Percentiles rank a stretch among this genome's conserved stretches.
Conservation (phyloP, 2,888 invertebrate genomes). For the Monopis laevigella region DNA sequence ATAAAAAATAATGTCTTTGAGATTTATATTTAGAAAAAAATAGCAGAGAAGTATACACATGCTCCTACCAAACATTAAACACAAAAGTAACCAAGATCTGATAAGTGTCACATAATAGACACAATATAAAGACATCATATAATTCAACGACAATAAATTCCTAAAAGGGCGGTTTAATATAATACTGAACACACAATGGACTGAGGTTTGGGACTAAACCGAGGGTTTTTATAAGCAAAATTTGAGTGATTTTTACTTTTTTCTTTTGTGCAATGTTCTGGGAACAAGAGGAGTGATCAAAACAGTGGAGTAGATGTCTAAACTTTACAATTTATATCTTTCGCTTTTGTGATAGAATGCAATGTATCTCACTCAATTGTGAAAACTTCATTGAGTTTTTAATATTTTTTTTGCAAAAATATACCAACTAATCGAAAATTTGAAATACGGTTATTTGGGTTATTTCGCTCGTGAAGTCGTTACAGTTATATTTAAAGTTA, state of each 20-base stretch:
- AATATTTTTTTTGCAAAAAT: too few species aligned
- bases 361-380: too few species aligned
- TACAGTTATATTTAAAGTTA: too few species aligned
- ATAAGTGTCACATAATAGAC: slow-evolving; percentile 57
- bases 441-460: too few species aligned
- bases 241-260: slow-evolving; percentile 34
- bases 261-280: slow-evolving; percentile 44
- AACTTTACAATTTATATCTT: slow-evolving; percentile 18
- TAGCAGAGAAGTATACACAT: too few species aligned
- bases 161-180: slow-evolving; percentile 54
- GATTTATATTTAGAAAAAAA: too few species aligned
- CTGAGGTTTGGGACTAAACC: slow-evolving; percentile 41
- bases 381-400: too few species aligned
- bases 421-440: too few species aligned
- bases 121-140: slow-evolving; percentile 65
- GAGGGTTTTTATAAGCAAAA: slow-evolving; percentile 33
- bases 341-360: too few species aligned
- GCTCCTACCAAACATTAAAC: slow-evolving; percentile 4
- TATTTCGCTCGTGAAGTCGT: too few species aligned
- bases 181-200: slow-evolving; percentile 41
- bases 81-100: slow-evolving; percentile 35
- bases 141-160: slow-evolving; percentile 61
- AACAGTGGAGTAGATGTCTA: slow-evolving; percentile 28
- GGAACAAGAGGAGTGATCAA: slow-evolving; percentile 62
- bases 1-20: too few species aligned